Conservation (phyloP, 2,888 invertebrate genomes). For the Timandra comae region DNA sequence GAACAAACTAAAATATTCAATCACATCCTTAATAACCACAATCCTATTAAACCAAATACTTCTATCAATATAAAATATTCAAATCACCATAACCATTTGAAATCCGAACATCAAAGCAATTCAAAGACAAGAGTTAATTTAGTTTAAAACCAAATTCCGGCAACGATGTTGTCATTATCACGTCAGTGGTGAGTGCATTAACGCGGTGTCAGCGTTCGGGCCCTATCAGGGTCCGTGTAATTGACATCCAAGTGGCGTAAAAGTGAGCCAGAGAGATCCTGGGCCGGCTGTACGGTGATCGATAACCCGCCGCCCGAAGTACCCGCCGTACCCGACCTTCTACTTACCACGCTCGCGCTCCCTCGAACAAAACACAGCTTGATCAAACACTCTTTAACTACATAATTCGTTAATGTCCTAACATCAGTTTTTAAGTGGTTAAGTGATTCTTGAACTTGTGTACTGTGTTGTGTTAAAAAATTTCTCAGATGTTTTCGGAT, state of each 20-base stretch:
- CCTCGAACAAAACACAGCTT: conserved; percentile 1
- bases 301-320: conserved; percentile 2
- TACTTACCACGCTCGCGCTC: conserved; percentile 10
- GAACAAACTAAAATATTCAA: too few relatives aligned
- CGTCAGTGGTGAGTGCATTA: conserved; percentile 22
- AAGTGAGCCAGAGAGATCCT: conserved; percentile 44
- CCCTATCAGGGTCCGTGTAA: conserved; percentile 22
- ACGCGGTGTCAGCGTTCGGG: background rate
- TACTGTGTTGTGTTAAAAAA: too few relatives aligned
- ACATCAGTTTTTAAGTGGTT: too few relatives aligned
- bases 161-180: conserved; percentile 7
- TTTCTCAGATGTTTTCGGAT: too few relatives aligned
- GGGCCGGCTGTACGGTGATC: conserved; percentile 22
- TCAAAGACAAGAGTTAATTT: background rate
- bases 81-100: too few relatives aligned
- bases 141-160: background rate
- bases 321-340: background rate
- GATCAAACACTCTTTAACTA: too few relatives aligned
- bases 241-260: conserved; percentile 50
- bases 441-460: too few relatives aligned
- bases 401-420: too few relatives aligned
- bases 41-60: too few relatives aligned
- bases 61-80: too few relatives aligned
- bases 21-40: too few relatives aligned
- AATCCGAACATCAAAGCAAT: background rate